A percentile compares a stretch with the other conserved stretches of the same genome.
phyloP scores from a whole-genome alignment of 2,797 vertebrate genomes.

The Melanotaenia trifasciata region DNA sequence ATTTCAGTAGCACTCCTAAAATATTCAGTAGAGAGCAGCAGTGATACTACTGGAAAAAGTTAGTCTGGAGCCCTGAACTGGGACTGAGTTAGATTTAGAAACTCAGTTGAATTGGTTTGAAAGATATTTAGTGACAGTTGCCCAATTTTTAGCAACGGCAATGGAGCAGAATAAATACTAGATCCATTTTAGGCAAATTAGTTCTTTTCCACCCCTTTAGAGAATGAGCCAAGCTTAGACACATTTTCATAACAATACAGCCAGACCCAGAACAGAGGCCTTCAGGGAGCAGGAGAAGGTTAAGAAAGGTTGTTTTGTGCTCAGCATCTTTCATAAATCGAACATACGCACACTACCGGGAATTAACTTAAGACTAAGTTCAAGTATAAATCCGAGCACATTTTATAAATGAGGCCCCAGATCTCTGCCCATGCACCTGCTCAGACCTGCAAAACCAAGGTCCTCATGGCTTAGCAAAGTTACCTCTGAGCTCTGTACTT shows the following conservation, averaged over 20 bases:
- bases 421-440: conserved; percentile 35
- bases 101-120: neutral
- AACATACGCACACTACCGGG: neutral
- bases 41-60: too few relatives aligned
- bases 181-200: neutral
- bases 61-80: neutral
- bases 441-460: conserved; percentile 32
- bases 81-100: neutral
- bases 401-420: conserved; percentile 19
- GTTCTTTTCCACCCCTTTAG: neutral
- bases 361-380: conserved; percentile 3
- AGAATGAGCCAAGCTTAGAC: neutral
- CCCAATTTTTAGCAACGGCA: conserved; percentile 3
- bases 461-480: conserved; percentile 48
- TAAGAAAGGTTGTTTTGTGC: neutral
- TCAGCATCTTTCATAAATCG: conserved; percentile 17
- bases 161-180: neutral
- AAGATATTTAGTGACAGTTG: conserved; percentile 1
- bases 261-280: neutral
- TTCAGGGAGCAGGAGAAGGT: neutral
- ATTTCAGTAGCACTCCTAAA: too few relatives aligned
- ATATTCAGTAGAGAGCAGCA: too few relatives aligned
- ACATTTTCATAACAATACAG: neutral
- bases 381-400: neutral
- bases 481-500: conserved; percentile 42